Conservation (phyloP, 2,888 invertebrate species). For the Thumatha senex region DNA sequence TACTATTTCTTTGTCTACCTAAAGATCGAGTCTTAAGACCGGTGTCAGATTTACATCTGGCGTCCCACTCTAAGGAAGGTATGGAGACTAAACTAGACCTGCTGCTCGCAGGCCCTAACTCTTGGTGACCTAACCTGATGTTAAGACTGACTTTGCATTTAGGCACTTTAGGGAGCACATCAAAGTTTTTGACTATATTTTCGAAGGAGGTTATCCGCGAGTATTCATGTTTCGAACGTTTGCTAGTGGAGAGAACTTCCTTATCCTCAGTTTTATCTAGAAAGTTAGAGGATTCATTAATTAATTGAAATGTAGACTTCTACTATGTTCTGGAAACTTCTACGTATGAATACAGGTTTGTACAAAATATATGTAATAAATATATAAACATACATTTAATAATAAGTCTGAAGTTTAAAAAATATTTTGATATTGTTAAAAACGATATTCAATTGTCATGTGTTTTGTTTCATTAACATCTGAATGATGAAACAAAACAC, state of each 20-base stretch:
- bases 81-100: slow-evolving; percentile 67
- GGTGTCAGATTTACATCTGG: slow-evolving; percentile 53
- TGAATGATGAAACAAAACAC: background rate
- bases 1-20: slow-evolving; percentile 35
- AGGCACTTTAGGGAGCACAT: slow-evolving; percentile 47
- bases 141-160: slow-evolving; percentile 68
- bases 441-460: too few relatives aligned
- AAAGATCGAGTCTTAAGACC: slow-evolving; percentile 56
- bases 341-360: background rate
- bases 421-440: too few relatives aligned
- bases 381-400: background rate
- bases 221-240: slow-evolving; percentile 57
- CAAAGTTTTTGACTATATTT: slow-evolving; percentile 54
- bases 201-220: slow-evolving; percentile 62
- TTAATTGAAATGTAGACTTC: background rate
- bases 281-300: slow-evolving; percentile 6
- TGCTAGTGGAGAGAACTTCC: slow-evolving; percentile 47
- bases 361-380: background rate
- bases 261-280: slow-evolving; percentile 53
- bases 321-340: background rate
- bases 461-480: too few relatives aligned
- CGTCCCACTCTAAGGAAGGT: slow-evolving; percentile 71
- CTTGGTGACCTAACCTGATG: slow-evolving; percentile 40
- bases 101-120: slow-evolving; percentile 49
- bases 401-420: too few relatives aligned